These are phyloP conservation scores for Pocillopora damicornis DNA, from an alignment of 64 coral and sea anemone genomes.

Conservation along the genomic window DNA sequence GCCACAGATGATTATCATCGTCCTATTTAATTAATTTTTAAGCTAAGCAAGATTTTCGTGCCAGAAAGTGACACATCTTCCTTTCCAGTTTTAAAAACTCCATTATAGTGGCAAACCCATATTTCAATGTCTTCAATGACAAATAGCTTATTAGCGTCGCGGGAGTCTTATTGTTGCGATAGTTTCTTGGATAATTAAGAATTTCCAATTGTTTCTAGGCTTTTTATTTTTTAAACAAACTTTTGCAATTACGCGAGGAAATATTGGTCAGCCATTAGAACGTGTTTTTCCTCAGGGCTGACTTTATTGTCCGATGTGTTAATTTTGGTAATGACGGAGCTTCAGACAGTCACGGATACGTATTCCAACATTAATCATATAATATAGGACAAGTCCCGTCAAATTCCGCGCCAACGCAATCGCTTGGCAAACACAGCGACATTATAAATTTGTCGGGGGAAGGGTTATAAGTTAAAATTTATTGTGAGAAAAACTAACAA, in stretches of 20 bases:
- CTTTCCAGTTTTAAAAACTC: background rate
- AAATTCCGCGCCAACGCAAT: slow-evolving; percentile 32
- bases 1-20: background rate
- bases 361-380: slow-evolving; percentile 2
- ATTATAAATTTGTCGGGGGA: background rate
- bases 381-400: background rate
- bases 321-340: background rate
- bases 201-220: slow-evolving; percentile 4
- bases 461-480: background rate
- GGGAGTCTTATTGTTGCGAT: slow-evolving; percentile 22
- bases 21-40: background rate
- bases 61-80: background rate
- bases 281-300: background rate
- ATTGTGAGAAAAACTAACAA: background rate
- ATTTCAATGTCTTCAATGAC: background rate
- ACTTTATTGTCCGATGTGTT: background rate
- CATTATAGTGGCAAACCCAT: background rate
- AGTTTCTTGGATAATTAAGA: background rate
- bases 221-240: background rate
- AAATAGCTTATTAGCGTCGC: slow-evolving; percentile 7
- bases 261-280: background rate
- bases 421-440: background rate
- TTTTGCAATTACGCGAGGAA: background rate
- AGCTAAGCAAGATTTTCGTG: background rate
- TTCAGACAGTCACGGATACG: background rate